These are phyloP conservation scores for Standfussiana lucernea DNA, from an alignment of 2,888 invertebrate genomes.

Conservation along the genomic window DNA sequence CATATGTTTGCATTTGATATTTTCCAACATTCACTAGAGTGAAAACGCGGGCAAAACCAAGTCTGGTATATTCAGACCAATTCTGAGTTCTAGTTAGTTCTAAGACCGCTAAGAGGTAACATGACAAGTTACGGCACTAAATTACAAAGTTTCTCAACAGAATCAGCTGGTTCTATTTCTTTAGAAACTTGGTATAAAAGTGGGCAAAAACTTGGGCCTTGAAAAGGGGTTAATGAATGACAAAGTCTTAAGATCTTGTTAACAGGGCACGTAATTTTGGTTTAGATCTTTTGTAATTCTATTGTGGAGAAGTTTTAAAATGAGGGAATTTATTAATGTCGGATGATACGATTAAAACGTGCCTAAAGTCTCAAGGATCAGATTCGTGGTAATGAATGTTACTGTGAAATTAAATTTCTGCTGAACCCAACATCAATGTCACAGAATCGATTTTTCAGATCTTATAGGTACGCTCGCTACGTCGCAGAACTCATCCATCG, in stretches of 20 bases:
- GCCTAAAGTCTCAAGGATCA: neutral
- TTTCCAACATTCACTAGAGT: neutral
- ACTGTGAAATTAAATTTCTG: neutral
- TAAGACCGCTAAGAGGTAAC: conserved; percentile 44
- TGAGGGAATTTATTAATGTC: neutral
- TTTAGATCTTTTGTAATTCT: conserved; percentile 24
- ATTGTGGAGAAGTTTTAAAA: conserved; percentile 22
- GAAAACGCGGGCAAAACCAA: neutral
- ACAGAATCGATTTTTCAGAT: too few species aligned
- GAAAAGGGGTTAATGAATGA: conserved; percentile 57
- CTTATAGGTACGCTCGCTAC: too few species aligned
- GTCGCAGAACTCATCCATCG: neutral
- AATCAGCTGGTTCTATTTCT: conserved; percentile 57
- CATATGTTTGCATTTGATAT: neutral
- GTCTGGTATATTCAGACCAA: conserved; percentile 39
- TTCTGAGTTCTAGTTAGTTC: conserved; percentile 35
- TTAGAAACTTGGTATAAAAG: conserved; percentile 48
- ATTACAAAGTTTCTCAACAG: conserved; percentile 59
- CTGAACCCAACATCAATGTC: too few species aligned
- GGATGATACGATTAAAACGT: conserved; percentile 4
- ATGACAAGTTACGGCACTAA: conserved; percentile 60
- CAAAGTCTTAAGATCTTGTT: conserved; percentile 26
- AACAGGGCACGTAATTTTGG: conserved; percentile 45
- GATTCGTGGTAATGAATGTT: neutral
- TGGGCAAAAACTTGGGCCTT: conserved; percentile 45